Evolutionary conservation across 2,888 invertebrate genomes (phyloP).

Genomic region (Argyresthia albistria): DNA sequence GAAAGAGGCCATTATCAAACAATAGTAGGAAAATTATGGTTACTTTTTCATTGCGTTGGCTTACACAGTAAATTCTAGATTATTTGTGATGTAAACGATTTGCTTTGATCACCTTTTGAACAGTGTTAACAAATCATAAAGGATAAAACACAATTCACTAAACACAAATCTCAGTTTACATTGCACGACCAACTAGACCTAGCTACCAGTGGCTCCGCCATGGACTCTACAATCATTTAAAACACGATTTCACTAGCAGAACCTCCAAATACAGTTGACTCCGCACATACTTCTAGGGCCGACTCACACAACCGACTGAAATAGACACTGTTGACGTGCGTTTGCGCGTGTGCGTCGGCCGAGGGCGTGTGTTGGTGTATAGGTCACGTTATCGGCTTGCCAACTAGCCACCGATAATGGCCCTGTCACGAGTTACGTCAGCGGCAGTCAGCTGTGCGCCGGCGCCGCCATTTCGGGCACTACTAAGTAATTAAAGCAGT

Average conservation of each 20-base stretch:
- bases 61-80: no score
- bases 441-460: constrained; percentile 22
- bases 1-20: no score
- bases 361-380: constrained; percentile 11
- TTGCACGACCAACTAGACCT: no score
- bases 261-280: background rate
- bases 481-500: background rate
- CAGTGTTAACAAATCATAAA: no score
- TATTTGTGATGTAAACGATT: no score
- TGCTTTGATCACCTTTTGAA: no score
- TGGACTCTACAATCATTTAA: no score
- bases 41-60: no score
- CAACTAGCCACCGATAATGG: constrained; percentile 4
- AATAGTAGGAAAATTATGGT: no score
- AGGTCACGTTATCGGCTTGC: constrained; percentile 15
- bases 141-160: no score
- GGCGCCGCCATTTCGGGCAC: constrained; percentile 2
- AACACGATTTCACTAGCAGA: background rate
- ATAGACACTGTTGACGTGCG: background rate
- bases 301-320: background rate
- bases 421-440: constrained; percentile 26
- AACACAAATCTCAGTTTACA: no score
- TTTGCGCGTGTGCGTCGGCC: background rate
- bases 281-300: background rate
- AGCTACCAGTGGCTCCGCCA: no score